Conservation (phyloP, 2,113 vertebrate genomes). For the Helogale parvula region DNA sequence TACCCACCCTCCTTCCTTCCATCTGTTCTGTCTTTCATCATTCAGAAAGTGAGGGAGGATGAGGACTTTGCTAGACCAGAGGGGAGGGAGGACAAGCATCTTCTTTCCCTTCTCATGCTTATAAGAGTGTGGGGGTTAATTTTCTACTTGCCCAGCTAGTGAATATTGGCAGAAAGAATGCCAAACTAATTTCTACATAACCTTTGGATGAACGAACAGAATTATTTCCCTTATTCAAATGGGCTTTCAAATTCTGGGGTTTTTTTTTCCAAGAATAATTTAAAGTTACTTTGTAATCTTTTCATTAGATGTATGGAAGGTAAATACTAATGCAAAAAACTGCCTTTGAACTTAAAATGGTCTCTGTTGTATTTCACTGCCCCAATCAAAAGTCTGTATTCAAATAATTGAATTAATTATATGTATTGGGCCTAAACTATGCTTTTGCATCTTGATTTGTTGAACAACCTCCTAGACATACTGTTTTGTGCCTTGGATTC, state of each 20-base stretch:
- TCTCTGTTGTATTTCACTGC: not conserved
- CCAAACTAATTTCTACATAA: not conserved
- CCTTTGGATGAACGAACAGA: not conserved
- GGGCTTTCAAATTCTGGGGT: not conserved
- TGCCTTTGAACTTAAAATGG: not conserved
- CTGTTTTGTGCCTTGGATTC: not conserved
- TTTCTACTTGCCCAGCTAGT: not conserved
- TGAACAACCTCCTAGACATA: not conserved
- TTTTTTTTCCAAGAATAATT: conserved; percentile 2
- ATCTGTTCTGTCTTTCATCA: not conserved
- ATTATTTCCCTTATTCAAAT: not conserved
- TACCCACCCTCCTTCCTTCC: not conserved
- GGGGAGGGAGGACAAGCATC: not conserved
- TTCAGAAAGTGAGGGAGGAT: not conserved
- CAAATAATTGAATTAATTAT: not conserved
- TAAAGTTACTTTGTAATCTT: not conserved
- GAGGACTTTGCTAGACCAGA: not conserved
- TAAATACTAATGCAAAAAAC: not conserved
- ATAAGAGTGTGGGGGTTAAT: not conserved
- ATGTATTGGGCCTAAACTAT: not conserved
- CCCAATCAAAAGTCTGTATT: not conserved
- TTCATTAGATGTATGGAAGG: not conserved
- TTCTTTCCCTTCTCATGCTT: not conserved
- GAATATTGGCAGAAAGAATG: conserved; percentile 16
- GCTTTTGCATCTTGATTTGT: not conserved